Percentiles rank a stretch among this genome's conserved stretches.
These are phyloP conservation scores for Microctonus aethiopoides DNA, from an alignment of 2,888 invertebrate species.

Conservation along the genomic window DNA sequence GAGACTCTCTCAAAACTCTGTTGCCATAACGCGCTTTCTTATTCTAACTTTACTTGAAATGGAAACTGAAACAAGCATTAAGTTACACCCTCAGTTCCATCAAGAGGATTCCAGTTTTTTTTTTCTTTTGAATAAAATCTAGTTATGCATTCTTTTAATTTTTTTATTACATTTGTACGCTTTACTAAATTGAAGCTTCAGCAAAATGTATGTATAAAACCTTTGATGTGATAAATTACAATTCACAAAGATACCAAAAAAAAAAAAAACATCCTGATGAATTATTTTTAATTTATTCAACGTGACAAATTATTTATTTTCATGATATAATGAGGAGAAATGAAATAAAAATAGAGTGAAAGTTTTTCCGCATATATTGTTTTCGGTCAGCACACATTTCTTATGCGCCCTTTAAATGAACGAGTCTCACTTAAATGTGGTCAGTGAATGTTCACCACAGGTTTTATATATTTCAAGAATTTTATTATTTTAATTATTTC, in stretches of 20 bases:
- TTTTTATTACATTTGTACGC: not conserved
- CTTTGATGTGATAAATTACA: not conserved
- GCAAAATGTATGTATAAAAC: not conserved
- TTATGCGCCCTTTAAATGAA: not conserved
- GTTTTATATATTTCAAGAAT: conserved; percentile 12
- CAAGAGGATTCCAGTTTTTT: conserved; percentile 7
- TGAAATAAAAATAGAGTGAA: not conserved
- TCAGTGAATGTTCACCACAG: not conserved
- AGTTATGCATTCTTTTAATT: not conserved
- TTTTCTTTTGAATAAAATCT: not conserved
- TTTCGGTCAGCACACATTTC: conserved; percentile 2
- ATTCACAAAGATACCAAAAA: not conserved
- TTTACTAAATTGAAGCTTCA: conserved; percentile 11
- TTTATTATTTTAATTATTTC: conserved; percentile 17
- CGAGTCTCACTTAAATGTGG: not conserved
- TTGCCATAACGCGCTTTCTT: conserved; percentile 9
- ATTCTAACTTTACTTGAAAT: conserved; percentile 5
- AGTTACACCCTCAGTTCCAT: conserved; percentile 32
- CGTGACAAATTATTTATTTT: not conserved
- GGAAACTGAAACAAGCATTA: conserved; percentile 40
- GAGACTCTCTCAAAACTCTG: conserved; percentile 20
- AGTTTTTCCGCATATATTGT: not conserved
- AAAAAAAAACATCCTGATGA: not conserved
- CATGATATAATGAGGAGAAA: not conserved
- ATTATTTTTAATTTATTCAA: not conserved